Conservation (phyloP, 2,113 vertebrate genomes). For the Zingel zingel region DNA sequence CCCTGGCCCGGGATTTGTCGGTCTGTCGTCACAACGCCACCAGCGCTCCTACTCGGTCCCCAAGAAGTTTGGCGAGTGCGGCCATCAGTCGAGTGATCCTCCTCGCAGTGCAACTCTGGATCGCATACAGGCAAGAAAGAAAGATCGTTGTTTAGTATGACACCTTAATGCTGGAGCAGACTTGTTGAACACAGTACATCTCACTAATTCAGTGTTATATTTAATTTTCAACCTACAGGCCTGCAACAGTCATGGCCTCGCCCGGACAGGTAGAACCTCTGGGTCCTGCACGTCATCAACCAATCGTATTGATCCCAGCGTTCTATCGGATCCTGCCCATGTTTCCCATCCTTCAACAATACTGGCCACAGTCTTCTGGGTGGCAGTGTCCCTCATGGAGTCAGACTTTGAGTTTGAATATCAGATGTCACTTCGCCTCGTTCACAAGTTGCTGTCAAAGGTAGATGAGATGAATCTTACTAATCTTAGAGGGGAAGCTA, state of each 20-base stretch:
- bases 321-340: constrained; percentile 89
- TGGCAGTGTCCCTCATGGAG: constrained; percentile 97
- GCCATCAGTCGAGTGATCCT: constrained; percentile 89
- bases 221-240: constrained; percentile 85
- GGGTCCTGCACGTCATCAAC: constrained; percentile 91
- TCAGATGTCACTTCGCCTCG: constrained; percentile 93
- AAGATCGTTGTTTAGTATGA: background rate
- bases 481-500: background rate
- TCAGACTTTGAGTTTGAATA: constrained; percentile 99
- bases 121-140: constrained; percentile 87
- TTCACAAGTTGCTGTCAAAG: constrained; percentile 93
- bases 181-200: background rate
- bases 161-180: too few species aligned
- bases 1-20: constrained; percentile 85
- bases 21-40: constrained; percentile 91
- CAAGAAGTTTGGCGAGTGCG: constrained; percentile 96
- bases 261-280: constrained; percentile 85
- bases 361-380: constrained; percentile 97
- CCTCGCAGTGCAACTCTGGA: constrained; percentile 97
- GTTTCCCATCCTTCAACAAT: constrained; percentile 94
- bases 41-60: constrained; percentile 98
- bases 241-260: constrained; percentile 92
- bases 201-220: background rate
- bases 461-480: constrained; percentile 44
- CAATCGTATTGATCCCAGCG: constrained; percentile 89